Percentiles rank a stretch among this genome's conserved stretches.
These are phyloP conservation scores for Diaphora mendica DNA, from an alignment of 2,888 invertebrate species.

Conservation along the genomic window DNA sequence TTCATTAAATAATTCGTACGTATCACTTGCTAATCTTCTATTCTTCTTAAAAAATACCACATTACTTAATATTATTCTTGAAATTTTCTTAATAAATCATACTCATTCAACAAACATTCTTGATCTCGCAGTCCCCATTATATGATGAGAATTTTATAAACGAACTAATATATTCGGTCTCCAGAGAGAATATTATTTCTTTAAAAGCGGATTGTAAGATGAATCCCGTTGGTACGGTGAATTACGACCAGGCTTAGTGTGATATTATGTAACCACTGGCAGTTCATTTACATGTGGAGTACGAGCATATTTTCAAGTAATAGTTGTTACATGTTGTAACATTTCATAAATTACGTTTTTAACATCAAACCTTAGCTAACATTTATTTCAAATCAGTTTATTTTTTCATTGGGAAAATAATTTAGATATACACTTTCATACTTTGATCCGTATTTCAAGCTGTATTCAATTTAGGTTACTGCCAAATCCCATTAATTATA, in stretches of 20 bases:
- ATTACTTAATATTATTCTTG: background rate
- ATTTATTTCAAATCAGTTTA: background rate
- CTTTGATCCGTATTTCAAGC: background rate
- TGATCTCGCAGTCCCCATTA: background rate
- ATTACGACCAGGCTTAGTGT: constrained; percentile 33
- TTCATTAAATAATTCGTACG: background rate
- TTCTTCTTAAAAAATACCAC: background rate
- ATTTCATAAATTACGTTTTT: background rate
- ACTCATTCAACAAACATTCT: constrained; percentile 1
- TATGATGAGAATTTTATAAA: constrained; percentile 18
- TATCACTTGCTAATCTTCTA: no score
- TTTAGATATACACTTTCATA: background rate
- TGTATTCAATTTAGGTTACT: background rate
- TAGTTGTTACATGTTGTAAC: constrained; percentile 8
- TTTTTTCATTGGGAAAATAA: background rate
- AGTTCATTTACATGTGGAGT: constrained; percentile 40
- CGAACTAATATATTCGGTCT: constrained; percentile 18
- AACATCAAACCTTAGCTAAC: background rate
- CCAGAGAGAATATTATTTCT: constrained; percentile 43
- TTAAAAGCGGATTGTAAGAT: constrained; percentile 42
- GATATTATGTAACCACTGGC: constrained; percentile 30
- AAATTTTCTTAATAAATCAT: background rate
- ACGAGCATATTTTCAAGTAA: constrained; percentile 32
- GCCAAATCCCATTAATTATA: background rate
- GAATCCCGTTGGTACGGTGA: constrained; percentile 29